Conservation (phyloP, 2,797 vertebrate species). For the Acanthiza pusilla region DNA sequence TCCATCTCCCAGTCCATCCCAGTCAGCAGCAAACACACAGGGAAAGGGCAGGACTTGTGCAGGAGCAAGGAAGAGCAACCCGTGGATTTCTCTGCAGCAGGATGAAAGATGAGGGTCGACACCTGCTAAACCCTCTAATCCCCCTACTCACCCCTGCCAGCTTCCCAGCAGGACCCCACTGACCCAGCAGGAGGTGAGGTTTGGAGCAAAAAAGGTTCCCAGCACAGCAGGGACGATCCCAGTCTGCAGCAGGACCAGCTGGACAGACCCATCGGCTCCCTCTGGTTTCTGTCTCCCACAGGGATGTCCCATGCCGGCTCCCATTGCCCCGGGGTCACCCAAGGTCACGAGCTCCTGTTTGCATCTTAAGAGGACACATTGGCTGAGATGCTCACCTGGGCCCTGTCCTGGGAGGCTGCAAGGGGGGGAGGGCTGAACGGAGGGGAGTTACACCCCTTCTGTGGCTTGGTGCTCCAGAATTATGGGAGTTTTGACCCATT, state of each 20-base stretch:
- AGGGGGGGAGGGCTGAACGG: neutral
- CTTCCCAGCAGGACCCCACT: neutral
- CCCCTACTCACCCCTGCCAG: neutral
- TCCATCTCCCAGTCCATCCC: neutral
- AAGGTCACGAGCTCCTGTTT: neutral
- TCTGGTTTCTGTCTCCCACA: neutral
- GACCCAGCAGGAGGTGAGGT: neutral
- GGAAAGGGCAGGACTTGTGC: neutral
- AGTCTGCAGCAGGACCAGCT: neutral
- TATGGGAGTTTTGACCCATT: neutral
- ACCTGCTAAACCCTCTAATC: neutral
- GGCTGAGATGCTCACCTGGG: neutral
- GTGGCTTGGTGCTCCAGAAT: rapidly evolving
- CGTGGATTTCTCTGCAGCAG: neutral
- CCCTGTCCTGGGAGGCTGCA: neutral
- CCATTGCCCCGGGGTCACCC: rapidly evolving
- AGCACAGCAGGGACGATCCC: neutral
- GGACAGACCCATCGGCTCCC: rapidly evolving
- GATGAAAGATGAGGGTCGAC: neutral
- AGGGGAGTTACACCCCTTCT: neutral
- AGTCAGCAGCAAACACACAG: rapidly evolving
- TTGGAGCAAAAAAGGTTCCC: neutral
- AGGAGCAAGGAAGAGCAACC: neutral
- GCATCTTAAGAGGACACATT: neutral
- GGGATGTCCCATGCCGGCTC: rapidly evolving